A percentile compares a stretch with the other conserved stretches of the same genome.
These are phyloP conservation scores for Montipora cactus DNA, from an alignment of 64 coral and sea anemone species.

Conservation along the genomic window DNA sequence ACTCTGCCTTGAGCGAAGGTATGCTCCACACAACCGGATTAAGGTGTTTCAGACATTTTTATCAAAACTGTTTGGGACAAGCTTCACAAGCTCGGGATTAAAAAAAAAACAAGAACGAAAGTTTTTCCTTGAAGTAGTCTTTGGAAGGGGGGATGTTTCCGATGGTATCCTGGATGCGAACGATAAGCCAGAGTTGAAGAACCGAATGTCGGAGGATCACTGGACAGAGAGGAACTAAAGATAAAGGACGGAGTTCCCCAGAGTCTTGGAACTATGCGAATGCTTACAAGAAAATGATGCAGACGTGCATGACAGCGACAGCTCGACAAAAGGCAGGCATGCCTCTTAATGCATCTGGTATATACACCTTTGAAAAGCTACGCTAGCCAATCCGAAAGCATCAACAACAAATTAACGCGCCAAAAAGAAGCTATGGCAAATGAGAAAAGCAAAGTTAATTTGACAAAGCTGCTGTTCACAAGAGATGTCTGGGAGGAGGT, in stretches of 20 bases:
- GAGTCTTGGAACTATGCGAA: background rate
- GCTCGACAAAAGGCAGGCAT: too few relatives aligned
- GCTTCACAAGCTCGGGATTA: background rate
- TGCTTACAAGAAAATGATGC: background rate
- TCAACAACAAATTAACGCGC: background rate
- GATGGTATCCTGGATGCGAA: background rate
- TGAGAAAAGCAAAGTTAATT: background rate
- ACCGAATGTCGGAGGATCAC: background rate
- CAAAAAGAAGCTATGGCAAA: constrained; percentile 9
- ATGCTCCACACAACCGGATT: background rate
- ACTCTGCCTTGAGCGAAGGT: background rate
- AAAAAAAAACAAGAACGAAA: background rate
- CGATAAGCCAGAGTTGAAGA: background rate
- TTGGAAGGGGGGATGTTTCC: background rate
- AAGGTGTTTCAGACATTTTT: background rate
- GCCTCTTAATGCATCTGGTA: background rate
- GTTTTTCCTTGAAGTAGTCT: background rate
- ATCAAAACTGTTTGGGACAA: background rate
- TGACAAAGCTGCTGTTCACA: constrained; percentile 26
- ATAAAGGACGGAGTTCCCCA: background rate
- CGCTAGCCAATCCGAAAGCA: too few relatives aligned
- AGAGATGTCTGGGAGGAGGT: constrained; percentile 53
- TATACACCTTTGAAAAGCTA: background rate
- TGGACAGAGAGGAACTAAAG: too few relatives aligned
- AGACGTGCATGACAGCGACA: background rate